Conservation (phyloP, 2,797 vertebrate genomes). For the Sparus aurata region DNA sequence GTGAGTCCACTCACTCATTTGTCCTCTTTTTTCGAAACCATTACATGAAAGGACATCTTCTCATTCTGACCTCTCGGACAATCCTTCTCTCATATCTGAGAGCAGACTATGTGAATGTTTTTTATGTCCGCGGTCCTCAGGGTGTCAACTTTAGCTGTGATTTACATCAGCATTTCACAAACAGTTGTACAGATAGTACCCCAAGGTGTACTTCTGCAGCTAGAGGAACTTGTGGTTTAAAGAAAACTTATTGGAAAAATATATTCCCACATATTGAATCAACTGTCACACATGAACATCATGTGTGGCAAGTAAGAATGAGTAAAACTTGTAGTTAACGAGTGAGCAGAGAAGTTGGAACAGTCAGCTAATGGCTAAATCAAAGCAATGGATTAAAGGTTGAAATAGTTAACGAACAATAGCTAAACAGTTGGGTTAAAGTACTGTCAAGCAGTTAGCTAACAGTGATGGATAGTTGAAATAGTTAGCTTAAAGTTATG, state of each 20-base stretch:
- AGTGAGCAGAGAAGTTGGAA: background rate
- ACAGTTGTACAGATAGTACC: background rate
- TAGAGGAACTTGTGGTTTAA: background rate
- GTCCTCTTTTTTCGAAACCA: slow-evolving; percentile 50
- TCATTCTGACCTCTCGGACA: slow-evolving; percentile 18
- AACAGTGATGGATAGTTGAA: background rate
- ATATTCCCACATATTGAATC: background rate
- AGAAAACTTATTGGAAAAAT: background rate
- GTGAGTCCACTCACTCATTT: slow-evolving; percentile 34
- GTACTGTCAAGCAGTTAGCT: background rate
- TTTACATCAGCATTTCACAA: background rate
- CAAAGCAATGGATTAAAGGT: background rate
- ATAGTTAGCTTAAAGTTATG: too few relatives aligned
- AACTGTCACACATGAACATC: background rate
- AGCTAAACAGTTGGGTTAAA: background rate
- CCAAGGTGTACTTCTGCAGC: background rate
- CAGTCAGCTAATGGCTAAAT: background rate
- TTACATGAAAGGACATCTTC: slow-evolving; percentile 32
- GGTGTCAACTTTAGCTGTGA: background rate
- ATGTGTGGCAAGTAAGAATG: background rate
- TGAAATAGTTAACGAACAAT: background rate
- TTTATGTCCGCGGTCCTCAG: slow-evolving; percentile 8
- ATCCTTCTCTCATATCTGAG: slow-evolving; percentile 17
- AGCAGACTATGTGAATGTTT: slow-evolving; percentile 4
- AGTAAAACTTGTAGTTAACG: background rate